A percentile compares a stretch with the other conserved stretches of the same genome.
Evolutionary conservation across 1,140 invertebrate species (phyloP).

Genomic region (Drosophila santomea): DNA sequence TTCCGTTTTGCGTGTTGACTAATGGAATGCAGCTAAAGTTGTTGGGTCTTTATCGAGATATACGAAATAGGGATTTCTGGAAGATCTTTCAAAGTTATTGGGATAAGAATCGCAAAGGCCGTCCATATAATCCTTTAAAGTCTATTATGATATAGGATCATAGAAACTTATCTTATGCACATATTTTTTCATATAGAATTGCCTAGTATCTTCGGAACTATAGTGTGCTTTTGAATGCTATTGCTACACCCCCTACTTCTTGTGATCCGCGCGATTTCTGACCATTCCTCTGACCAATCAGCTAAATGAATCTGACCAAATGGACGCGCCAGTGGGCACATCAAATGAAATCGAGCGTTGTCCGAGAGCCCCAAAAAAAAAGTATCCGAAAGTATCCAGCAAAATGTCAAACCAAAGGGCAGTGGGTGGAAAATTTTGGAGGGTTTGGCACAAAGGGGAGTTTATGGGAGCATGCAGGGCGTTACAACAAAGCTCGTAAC

Average conservation of each 20-base stretch:
- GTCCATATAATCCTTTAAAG: no score
- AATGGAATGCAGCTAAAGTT: slow-evolving; percentile 9
- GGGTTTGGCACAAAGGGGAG: neutral
- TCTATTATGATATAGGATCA: neutral
- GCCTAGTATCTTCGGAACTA: neutral
- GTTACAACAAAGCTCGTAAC: slow-evolving; percentile 37
- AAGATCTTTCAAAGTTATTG: neutral
- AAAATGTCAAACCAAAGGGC: slow-evolving; percentile 60
- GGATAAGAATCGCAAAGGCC: neutral
- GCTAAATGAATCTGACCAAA: slow-evolving; percentile 69
- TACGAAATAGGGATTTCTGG: neutral
- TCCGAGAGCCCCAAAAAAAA: slow-evolving; percentile 23
- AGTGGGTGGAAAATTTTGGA: slow-evolving; percentile 7
- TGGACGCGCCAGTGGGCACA: slow-evolving; percentile 60
- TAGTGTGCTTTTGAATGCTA: neutral
- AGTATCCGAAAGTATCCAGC: slow-evolving; percentile 11
- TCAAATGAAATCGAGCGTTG: slow-evolving; percentile 78
- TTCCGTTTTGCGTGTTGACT: slow-evolving; percentile 26
- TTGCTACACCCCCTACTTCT: neutral
- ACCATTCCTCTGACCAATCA: slow-evolving; percentile 52
- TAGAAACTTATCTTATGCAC: no score
- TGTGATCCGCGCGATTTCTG: neutral
- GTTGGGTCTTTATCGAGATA: neutral
- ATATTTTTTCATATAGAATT: no score
- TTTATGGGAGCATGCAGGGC: neutral